Evolutionary conservation across 2,888 invertebrate genomes (phyloP).

Genomic region (Acleris literana): DNA sequence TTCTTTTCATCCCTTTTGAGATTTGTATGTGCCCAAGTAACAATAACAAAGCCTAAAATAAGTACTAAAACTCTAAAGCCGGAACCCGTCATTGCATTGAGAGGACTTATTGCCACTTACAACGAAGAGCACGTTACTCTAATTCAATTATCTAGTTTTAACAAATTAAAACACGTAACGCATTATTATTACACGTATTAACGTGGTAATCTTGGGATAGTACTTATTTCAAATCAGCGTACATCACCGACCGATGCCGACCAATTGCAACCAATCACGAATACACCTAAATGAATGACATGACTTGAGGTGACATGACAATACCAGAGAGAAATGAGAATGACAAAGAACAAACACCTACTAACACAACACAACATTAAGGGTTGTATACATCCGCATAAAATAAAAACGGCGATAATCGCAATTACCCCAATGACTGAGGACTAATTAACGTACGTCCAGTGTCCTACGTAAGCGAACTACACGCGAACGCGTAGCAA

Average conservation of each 20-base stretch:
- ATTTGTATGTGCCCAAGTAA: slow-evolving; percentile 55
- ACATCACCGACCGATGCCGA: slow-evolving; percentile 15
- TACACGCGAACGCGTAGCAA: no score
- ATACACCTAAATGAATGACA: slow-evolving; percentile 26
- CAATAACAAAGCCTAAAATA: slow-evolving; percentile 55
- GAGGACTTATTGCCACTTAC: slow-evolving; percentile 12
- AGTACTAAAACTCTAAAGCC: slow-evolving; percentile 61
- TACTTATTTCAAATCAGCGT: slow-evolving; percentile 28
- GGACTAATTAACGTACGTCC: no score
- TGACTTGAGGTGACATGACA: not conserved
- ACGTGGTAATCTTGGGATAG: slow-evolving; percentile 26
- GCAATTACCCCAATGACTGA: no score
- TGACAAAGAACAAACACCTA: no score
- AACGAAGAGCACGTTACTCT: slow-evolving; percentile 1
- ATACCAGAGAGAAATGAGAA: not conserved
- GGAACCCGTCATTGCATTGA: slow-evolving; percentile 63
- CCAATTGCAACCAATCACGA: slow-evolving; percentile 23
- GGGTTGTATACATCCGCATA: no score
- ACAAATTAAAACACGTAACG: slow-evolving; percentile 39
- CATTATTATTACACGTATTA: slow-evolving; percentile 47
- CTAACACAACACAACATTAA: no score
- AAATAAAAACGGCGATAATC: no score
- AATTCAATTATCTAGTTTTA: slow-evolving; percentile 8
- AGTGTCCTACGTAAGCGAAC: no score
- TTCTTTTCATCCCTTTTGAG: slow-evolving; percentile 77